Percentiles rank a stretch among this genome's conserved stretches.
phyloP scores from a whole-genome alignment of 2,888 invertebrate genomes.

The Strigamia maritima region DNA sequence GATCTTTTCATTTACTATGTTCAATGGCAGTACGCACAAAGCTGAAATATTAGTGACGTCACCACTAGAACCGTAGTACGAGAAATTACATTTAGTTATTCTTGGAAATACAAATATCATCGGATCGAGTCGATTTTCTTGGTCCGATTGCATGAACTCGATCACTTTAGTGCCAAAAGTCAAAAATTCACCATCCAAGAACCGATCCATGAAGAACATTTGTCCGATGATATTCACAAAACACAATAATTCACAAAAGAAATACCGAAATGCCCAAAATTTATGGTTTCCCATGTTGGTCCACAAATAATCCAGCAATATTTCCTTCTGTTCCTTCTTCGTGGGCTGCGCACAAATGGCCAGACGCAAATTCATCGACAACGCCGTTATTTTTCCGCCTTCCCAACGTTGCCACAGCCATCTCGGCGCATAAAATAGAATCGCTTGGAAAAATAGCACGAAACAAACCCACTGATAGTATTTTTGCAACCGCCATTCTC shows the following conservation, averaged over 20 bases:
- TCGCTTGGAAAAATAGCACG: constrained; percentile 94
- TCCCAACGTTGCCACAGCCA: constrained; percentile 98
- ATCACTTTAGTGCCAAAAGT: constrained; percentile 88
- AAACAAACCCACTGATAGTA: constrained; percentile 98
- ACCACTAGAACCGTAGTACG: constrained; percentile 83
- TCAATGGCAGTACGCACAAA: constrained; percentile 83
- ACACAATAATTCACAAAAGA: constrained; percentile 83
- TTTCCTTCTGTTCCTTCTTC: constrained; percentile 91
- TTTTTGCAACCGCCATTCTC: constrained; percentile 52
- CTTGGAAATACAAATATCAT: constrained; percentile 87
- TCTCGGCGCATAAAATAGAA: constrained; percentile 88
- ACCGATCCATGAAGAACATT: constrained; percentile 92
- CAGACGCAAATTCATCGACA: constrained; percentile 94
- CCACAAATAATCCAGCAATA: constrained; percentile 87
- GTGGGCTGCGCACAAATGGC: constrained; percentile 89
- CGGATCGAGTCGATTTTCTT: constrained; percentile 85
- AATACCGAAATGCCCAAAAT: constrained; percentile 94
- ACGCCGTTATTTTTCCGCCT: constrained; percentile 89
- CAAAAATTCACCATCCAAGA: constrained; percentile 91
- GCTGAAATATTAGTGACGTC: constrained; percentile 80
- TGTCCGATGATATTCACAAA: constrained; percentile 88
- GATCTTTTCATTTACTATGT: constrained; percentile 88
- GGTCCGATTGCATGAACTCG: constrained; percentile 84
- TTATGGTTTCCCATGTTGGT: constrained; percentile 88
- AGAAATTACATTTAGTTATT: constrained; percentile 81